Percentiles rank a stretch among this genome's conserved stretches.
phyloP scores from a whole-genome alignment of 2,888 invertebrate species.

The Cryptosula pallasiana region DNA sequence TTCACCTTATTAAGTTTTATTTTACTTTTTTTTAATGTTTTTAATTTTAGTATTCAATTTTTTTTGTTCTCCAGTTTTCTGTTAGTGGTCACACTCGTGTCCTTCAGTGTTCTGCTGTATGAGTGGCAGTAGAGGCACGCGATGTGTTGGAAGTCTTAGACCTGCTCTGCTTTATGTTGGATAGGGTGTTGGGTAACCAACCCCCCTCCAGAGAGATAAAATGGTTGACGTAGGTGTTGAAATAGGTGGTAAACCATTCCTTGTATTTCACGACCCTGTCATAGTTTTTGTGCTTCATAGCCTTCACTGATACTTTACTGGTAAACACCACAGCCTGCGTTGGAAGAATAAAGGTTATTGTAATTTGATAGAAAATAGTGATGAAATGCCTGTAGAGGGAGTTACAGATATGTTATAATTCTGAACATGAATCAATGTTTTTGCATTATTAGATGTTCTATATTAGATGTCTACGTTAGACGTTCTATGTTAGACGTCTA shows the following conservation, averaged over 20 bases:
- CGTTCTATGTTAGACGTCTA: no score
- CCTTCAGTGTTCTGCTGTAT: not conserved
- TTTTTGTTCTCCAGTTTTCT: no score
- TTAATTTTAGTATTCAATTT: no score
- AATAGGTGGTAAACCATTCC: not conserved
- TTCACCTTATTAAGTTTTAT: not conserved
- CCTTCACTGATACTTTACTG: not conserved
- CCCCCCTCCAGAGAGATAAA: constrained; percentile 11
- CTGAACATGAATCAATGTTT: no score
- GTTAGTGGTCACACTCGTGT: not conserved
- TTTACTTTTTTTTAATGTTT: not conserved
- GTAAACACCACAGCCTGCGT: constrained; percentile 8
- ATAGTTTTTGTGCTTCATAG: not conserved
- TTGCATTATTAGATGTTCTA: no score
- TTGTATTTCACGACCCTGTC: constrained; percentile 7
- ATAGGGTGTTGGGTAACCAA: constrained; percentile 15
- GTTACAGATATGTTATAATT: no score
- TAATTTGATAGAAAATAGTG: no score
- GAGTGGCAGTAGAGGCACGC: not conserved
- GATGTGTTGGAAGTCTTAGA: not conserved
- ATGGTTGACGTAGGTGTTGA: not conserved
- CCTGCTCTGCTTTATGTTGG: not conserved
- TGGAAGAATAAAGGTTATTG: no score
- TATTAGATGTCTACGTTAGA: no score
- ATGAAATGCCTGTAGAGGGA: no score